Percentiles rank a stretch among this genome's conserved stretches.
phyloP scores from a whole-genome alignment of 2,888 invertebrate species.

The Eucriotettix oculatus region DNA sequence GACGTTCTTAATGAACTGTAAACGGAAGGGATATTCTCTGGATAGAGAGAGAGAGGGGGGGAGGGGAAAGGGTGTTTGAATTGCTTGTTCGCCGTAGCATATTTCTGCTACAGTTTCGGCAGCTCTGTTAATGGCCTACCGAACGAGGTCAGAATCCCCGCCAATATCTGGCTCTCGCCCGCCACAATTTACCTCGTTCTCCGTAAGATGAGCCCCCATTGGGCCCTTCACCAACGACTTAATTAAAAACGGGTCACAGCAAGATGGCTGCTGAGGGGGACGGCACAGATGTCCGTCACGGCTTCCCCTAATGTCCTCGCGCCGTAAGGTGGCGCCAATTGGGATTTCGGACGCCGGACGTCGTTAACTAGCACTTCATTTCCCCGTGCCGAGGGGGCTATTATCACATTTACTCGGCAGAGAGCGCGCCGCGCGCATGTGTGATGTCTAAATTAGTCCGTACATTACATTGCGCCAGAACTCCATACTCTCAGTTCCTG shows the following conservation, averaged over 20 bases:
- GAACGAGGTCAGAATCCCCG: too few relatives aligned
- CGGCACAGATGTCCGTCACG: neutral
- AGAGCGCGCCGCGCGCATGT: neutral
- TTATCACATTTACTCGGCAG: neutral
- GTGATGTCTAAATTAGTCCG: conserved; percentile 1
- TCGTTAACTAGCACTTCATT: conserved; percentile 1
- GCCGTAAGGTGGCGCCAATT: too few relatives aligned
- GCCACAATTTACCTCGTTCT: neutral
- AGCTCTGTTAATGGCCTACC: too few relatives aligned
- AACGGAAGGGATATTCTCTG: too few relatives aligned
- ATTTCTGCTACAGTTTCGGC: too few relatives aligned
- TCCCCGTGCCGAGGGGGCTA: neutral
- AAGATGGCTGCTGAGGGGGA: too few relatives aligned
- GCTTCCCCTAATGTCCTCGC: neutral
- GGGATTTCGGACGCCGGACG: neutral
- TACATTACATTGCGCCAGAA: neutral
- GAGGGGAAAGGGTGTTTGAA: too few relatives aligned
- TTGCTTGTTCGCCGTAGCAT: too few relatives aligned
- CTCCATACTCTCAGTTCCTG: neutral
- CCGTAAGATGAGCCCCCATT: neutral
- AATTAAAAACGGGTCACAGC: neutral
- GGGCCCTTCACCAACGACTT: neutral
- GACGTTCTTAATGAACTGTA: too few relatives aligned
- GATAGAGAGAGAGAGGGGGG: too few relatives aligned
- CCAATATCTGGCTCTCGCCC: neutral